phyloP scores from a whole-genome alignment of 2,797 vertebrate species.

The Tolypeutes matacus region DNA sequence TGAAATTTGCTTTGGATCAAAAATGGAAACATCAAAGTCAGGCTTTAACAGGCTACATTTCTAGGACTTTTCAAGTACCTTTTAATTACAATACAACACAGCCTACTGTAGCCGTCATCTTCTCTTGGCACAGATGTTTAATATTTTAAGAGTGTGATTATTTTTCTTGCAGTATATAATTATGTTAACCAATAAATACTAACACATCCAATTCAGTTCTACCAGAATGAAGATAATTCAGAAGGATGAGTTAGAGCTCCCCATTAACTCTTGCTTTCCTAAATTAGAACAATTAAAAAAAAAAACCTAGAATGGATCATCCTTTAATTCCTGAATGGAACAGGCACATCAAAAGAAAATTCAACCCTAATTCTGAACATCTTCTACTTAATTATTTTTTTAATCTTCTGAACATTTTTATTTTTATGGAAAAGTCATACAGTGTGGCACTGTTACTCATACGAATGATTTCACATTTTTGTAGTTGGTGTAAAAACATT shows the following conservation, averaged over 20 bases:
- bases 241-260: constrained; percentile 52
- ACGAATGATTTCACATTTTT: constrained; percentile 10
- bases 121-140: constrained; percentile 76
- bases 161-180: constrained; percentile 80
- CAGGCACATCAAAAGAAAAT: neutral
- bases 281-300: neutral
- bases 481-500: neutral
- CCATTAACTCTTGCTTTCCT: constrained; percentile 62
- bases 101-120: constrained; percentile 70
- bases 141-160: constrained; percentile 80
- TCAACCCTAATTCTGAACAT: constrained; percentile 32
- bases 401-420: neutral
- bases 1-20: constrained; percentile 83
- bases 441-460: neutral
- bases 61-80: constrained; percentile 83
- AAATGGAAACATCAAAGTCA: constrained; percentile 85
- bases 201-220: constrained; percentile 64
- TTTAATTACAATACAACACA: constrained; percentile 83
- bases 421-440: neutral
- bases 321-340: neutral
- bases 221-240: constrained; percentile 62
- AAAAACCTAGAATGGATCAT: neutral
- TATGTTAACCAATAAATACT: constrained; percentile 75
- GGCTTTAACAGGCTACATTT: constrained; percentile 81
- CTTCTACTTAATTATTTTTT: constrained; percentile 11